Evolutionary conservation across 64 coral and sea anemone genomes (phyloP), one percentile per base, ranked within the genome.

Genomic region (Acropora tenuis): DNA sequence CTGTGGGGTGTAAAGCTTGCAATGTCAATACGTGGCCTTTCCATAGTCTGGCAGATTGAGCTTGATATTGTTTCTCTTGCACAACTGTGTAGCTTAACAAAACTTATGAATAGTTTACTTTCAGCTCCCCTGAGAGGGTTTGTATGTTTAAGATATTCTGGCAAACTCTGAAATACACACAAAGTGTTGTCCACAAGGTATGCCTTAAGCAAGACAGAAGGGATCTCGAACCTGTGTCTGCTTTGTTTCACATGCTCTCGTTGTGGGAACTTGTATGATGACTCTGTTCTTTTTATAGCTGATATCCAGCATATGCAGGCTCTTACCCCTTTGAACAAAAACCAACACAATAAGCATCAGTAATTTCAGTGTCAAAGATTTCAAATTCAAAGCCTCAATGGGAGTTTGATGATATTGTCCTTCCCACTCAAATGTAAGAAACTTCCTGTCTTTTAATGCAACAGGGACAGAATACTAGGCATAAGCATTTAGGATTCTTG

Each of bases 351-450:
- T 73, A 47, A 87, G 41, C 84, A 87, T 74, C 17, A 72, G 50
- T 47, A 90, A 13, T 80, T 90, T 80, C 48, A 80, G 48, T 80
- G 88, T 15, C 59, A 80, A 48, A 16, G n/a, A 48, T 30, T 30
- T 30, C 30, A 30, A 30, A 30, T 30, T 30, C 30, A 30, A 30
- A 30, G 30, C 30, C 71, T 87, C 50, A 18, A 19, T 13, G 67
- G 68, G 67, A 69, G 40, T 17, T 52, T 88, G 86, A 47, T 79
- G 50, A 12, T 79, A 79, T 79, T 48, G 46, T 79, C 4, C 1
- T 79, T 86, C 60, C 82, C 82, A 86, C 67, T 86, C n/a, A 69
- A 86, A 86, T 67, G 13, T 12, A 6, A 86, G 82, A 72, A 45
- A 86, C 47, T 86, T 69, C 63, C 17, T 86, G 6, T 86, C 30